Base-by-base conservation (phyloP, 2,113 vertebrate species). In the Epinephelus fuscoguttatus region DNA sequence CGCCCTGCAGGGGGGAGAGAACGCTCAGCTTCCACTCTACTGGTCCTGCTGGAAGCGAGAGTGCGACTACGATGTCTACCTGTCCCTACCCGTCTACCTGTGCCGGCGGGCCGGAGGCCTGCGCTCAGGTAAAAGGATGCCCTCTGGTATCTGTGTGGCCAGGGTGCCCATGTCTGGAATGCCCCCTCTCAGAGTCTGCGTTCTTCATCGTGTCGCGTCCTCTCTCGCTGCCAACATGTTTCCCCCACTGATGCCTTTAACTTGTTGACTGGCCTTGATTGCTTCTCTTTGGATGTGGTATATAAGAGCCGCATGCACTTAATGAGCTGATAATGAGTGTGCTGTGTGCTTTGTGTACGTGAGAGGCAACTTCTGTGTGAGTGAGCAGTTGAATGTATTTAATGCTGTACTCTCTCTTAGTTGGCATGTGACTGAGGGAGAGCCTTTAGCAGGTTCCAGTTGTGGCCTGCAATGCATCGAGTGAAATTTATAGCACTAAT, bases 31-130 rank as follows among this genome's bases (percentile, higher is more conserved):
- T 86, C 96, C 96, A 1, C 95, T 96, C 93, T 95, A 96, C 95
- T 96, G 95, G 95, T 96, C 96, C 93, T 96, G 95, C 91, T 96
- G 96, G 96, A 96, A 96, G 93, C 94, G 95, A 68, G 95, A 96
- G 82, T 95, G 95, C 80, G 95, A 96, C 92, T 96, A 95, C 90
- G 96, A 96, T 77, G 96, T 96, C 89, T 96, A 96, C 95, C 95
- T 96, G 86, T 96, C 95, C 72, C 93, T 96, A 63, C 96, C 96
- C 19, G 95, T 96, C 61, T 96, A 96, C 92, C 94, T 96, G 91
- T 96, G 95, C 93, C 94, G 95, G 88, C 95, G 95, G 93, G 94
- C 94, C 14, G 95, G 95, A 92, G 95, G 93, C 92, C 93, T 95
- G 94, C 94, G 94, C 88, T 92, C 96, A 96, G 96, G 96, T 96